Evolutionary conservation across 2,888 invertebrate species (phyloP).

Genomic region (Acanthosepion esculentum): DNA sequence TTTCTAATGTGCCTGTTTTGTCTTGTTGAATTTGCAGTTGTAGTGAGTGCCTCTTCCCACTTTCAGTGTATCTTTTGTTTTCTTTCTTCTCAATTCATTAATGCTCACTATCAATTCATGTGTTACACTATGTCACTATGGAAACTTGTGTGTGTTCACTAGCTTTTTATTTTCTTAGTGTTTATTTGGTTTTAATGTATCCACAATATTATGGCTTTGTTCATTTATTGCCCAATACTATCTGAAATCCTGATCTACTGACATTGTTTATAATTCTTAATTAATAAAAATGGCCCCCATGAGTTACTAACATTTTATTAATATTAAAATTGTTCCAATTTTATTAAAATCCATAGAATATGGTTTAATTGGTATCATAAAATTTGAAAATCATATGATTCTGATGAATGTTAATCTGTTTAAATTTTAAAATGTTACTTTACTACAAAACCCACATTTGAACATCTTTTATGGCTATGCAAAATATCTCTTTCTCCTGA

Average conservation of each 20-base stretch:
- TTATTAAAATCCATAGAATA: too few species aligned
- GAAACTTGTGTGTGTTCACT: neutral
- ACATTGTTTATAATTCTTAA: too few species aligned
- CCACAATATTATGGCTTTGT: neutral
- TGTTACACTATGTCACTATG: neutral
- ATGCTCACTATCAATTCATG: neutral
- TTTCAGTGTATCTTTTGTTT: neutral
- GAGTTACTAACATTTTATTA: too few species aligned
- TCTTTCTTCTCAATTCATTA: neutral
- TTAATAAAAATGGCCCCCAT: too few species aligned
- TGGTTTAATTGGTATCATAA: too few species aligned
- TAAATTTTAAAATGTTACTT: too few species aligned
- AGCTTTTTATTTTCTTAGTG: neutral
- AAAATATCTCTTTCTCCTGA: neutral
- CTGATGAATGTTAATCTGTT: too few species aligned
- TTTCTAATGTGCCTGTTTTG: neutral
- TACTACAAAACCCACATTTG: neutral
- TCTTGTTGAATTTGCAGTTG: neutral
- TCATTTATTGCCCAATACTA: too few species aligned
- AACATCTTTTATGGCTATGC: slow-evolving; percentile 2
- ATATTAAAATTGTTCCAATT: too few species aligned
- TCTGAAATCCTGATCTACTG: too few species aligned
- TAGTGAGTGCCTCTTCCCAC: neutral
- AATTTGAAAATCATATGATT: too few species aligned
- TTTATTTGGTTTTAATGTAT: slow-evolving; percentile 13